Percentiles rank a stretch among this genome's conserved stretches.
These are phyloP conservation scores for Limnothrissa miodon DNA, from an alignment of 2,113 vertebrate species.

Conservation along the genomic window DNA sequence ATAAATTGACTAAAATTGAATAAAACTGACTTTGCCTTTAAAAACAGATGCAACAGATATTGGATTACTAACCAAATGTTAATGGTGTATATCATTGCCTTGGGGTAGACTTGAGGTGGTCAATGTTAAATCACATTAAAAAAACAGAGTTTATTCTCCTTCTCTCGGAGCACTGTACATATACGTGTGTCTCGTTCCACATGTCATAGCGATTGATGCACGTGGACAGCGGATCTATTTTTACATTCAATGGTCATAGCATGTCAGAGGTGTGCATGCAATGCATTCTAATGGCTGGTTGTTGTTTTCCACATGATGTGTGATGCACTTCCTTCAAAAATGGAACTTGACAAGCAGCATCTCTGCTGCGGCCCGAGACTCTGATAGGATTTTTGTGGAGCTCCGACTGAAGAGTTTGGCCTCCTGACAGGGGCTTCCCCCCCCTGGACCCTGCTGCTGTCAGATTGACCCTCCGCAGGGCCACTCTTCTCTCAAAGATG, in stretches of 20 bases:
- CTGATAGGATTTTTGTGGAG: background rate
- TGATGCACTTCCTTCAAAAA: background rate
- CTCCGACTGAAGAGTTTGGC: background rate
- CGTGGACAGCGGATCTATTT: no score
- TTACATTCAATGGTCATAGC: background rate
- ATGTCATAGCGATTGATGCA: no score
- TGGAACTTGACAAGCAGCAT: background rate
- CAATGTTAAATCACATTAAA: no score
- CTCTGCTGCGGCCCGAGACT: background rate
- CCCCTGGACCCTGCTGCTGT: background rate
- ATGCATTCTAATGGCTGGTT: background rate
- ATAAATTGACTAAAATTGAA: no score
- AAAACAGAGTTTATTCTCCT: no score
- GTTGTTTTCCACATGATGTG: background rate
- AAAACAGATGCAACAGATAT: background rate
- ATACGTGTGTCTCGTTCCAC: no score
- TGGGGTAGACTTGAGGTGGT: background rate
- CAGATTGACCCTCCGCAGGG: background rate
- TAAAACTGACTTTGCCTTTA: no score
- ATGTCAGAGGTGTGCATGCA: background rate
- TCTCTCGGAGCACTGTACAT: no score
- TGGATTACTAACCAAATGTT: background rate
- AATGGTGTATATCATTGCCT: background rate
- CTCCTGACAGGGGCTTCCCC: conserved; percentile 3
- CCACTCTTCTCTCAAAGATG: conserved; percentile 1